Evolutionary conservation across 2,888 invertebrate species (phyloP), one percentile per base, ranked within the genome.

Genomic region (Drymonia ruficornis): DNA sequence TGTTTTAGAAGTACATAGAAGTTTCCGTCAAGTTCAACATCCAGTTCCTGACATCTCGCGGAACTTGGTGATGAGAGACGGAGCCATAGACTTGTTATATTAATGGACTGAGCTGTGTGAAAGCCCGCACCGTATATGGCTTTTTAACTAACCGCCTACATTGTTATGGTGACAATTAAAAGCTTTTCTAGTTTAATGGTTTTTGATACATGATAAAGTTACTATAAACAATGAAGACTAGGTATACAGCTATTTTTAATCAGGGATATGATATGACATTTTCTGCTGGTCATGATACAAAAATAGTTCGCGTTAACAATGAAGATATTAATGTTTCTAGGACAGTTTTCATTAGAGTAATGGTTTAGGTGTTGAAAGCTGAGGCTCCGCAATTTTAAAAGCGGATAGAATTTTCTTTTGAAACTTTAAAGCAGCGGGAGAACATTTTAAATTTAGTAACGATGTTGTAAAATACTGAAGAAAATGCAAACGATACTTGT

Each of bases 21-120:
- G 63, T 62, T 65, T 46, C 40, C 54, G 7, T 55, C 52, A 52
- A 57, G 52, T 52, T 48, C 16, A 44, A 51, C 53, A 60, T 67
- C 62, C 64, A 71, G 65, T 67, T 72, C 61, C 59, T 59, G 59
- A 69, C 63, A 65, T 64, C 58, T 60, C 23, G 18, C n/a, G 47
- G 45, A 63, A 68, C 60, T 63, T 50, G 18, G n/a, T 56, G 45
- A 52, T 59, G 23, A 42, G 54, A 23, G 40, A 28, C 11, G 7
- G 31, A 31, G 11, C 31, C 11, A 31, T 31, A 31, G 8, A 31
- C 12, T 31, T 31, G 0, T 1, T 31, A 31, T 31, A 31, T 23
- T 23, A 23, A 6, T 23, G 12, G 11, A 31, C 31, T 31, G 31
- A 31, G 3, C 9, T 49, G 51, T 52, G 43, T 50, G 29, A 50